These are phyloP conservation scores for Aurelia coerulea DNA, from an alignment of 30 jellyfish, hydroid and myxozoan species.

Conservation along the genomic window DNA sequence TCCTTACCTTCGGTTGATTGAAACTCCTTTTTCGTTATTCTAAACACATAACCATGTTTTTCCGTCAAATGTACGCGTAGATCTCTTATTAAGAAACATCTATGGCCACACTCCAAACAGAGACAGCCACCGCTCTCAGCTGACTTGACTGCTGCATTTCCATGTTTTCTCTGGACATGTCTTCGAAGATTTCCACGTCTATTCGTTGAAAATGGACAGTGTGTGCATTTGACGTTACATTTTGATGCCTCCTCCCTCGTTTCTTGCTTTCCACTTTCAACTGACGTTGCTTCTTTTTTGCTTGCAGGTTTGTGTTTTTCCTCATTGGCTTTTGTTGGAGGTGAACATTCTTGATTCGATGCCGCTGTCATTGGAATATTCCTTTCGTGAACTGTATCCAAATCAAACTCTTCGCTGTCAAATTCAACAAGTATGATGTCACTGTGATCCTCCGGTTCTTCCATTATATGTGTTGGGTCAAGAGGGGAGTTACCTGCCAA, in stretches of 20 bases:
- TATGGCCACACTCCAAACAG: conserved; percentile 13
- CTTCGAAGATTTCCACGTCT: conserved; percentile 5
- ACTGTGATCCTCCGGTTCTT: conserved; percentile 2
- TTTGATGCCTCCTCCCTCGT: too few relatives aligned
- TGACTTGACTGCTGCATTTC: conserved; percentile 4
- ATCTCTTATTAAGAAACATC: conserved; percentile 1
- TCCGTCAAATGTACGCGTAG: conserved; percentile 7
- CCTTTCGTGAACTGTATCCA: neutral
- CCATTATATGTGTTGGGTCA: neutral
- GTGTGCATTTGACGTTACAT: too few relatives aligned
- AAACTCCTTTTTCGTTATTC: neutral
- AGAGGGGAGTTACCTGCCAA: neutral
- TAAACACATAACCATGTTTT: neutral
- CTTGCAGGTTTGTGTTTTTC: neutral
- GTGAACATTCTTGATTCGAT: neutral
- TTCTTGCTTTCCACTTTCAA: neutral
- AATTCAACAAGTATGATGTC: neutral
- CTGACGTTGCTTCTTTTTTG: neutral
- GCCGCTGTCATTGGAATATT: neutral
- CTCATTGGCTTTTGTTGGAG: neutral
- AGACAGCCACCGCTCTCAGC: conserved; percentile 18
- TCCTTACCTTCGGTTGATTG: too few relatives aligned
- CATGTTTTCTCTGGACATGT: conserved; percentile 19
- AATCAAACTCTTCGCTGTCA: neutral
- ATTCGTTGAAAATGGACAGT: neutral